Evolutionary conservation across 1,140 invertebrate genomes (phyloP).

Genomic region (Sycophila sp.): DNA sequence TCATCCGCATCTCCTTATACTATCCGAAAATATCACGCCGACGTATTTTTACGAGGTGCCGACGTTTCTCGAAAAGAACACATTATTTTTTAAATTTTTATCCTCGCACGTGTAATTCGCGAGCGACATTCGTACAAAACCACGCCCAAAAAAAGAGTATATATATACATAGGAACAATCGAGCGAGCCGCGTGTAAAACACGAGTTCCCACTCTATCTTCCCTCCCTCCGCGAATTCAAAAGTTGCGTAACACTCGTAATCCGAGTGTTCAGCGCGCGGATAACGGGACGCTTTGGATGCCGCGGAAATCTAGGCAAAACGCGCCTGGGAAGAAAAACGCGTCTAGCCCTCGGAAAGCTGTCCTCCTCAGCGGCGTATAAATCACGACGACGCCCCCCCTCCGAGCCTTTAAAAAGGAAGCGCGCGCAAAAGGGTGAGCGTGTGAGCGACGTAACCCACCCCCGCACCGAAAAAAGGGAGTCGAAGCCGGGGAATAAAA

Average conservation of each 20-base stretch:
- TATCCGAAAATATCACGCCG: slow-evolving; percentile 9
- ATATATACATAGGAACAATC: no score
- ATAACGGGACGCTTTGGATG: no score
- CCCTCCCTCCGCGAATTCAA: neutral
- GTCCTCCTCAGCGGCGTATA: neutral
- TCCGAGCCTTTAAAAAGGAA: neutral
- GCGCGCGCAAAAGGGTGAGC: neutral
- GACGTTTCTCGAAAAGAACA: neutral
- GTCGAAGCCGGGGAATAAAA: no score
- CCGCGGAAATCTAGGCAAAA: no score
- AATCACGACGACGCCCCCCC: neutral
- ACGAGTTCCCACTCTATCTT: neutral
- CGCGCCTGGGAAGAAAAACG: neutral
- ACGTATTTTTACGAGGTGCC: neutral
- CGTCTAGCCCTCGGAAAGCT: neutral
- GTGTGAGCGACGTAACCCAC: neutral
- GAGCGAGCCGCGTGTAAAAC: neutral
- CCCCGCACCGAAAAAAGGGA: neutral
- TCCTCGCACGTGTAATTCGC: neutral
- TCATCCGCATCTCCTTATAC: slow-evolving; percentile 16
- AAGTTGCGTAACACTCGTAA: neutral
- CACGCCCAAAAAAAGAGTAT: neutral
- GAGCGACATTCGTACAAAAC: no score
- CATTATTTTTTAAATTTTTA: neutral
- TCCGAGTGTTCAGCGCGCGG: neutral